Conservation (phyloP, 1,140 invertebrate species). For the Nixonia krombeini region DNA sequence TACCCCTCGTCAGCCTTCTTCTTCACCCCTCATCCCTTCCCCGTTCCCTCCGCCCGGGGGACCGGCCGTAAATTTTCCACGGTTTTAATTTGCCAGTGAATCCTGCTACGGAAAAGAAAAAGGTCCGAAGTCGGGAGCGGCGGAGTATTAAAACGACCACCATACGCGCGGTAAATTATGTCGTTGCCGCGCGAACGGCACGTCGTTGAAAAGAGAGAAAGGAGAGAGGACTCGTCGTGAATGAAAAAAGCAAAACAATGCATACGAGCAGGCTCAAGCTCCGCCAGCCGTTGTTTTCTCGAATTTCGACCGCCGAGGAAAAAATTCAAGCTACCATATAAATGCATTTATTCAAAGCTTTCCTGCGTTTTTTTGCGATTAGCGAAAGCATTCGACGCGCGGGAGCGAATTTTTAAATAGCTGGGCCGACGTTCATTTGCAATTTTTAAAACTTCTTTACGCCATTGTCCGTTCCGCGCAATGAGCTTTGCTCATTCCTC, state of each 20-base stretch:
- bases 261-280: not conserved
- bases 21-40: too few species aligned
- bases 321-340: constrained; percentile 3
- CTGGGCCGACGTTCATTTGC: too few species aligned
- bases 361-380: not conserved
- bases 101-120: constrained; percentile 37
- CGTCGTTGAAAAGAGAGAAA: constrained; percentile 33
- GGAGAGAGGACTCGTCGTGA: not conserved
- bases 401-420: not conserved
- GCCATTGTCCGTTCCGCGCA: too few species aligned
- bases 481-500: too few species aligned
- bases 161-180: constrained; percentile 61
- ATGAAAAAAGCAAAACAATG: constrained; percentile 37
- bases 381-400: not conserved
- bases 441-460: too few species aligned
- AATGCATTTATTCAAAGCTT: not conserved
- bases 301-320: constrained; percentile 1
- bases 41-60: not conserved
- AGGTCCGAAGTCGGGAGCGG: constrained; percentile 19
- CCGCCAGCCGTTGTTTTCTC: constrained; percentile 2
- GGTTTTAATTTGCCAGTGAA: constrained; percentile 64
- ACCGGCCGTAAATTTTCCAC: constrained; percentile 51
- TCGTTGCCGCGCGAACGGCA: constrained; percentile 46
- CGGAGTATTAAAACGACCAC: constrained; percentile 56
- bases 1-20: too few species aligned